Evolutionary conservation across 2,797 vertebrate genomes (phyloP), one percentile per base, ranked within the genome.

Genomic region (Pachyuromys duprasi): DNA sequence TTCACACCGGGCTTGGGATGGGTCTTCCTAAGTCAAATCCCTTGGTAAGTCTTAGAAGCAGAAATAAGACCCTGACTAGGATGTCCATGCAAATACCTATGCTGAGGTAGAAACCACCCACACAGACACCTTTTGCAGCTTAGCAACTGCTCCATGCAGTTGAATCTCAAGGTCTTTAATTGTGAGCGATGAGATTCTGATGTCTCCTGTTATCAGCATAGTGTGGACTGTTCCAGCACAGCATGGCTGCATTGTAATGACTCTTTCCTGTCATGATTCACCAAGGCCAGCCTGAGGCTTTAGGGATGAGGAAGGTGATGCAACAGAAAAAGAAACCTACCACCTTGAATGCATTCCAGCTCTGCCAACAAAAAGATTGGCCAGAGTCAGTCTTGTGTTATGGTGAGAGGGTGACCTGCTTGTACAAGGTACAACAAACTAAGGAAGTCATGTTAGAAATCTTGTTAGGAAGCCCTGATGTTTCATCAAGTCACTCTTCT

Each of bases 241-340:
- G 24, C 53, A 57, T 96, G 94, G 33, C 67, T 69, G n/a, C 93
- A 28, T 81, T 80, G 17, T 74, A 76, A 74, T 62, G 89, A 95
- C 81, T 76, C 36, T 91, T 22, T 36, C 53, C n/a, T 96, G 83
- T 92, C 42, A 39, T 31, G 65, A 79, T 67, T 55, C 80, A 78
- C 70, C 89, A 80, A 91, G 94, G 31, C 75, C 53, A 93, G 33
- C 63, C 13, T 82, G 72, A 95, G 24, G 42, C 26, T 80, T 36
- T 67, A 53, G 75, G 94, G 33, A 42, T 12, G 33, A 39, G 72
- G 12, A 53, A 55, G 1, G 31, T 36, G 22, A 72, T 78, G 7
- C 65, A 78, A 86, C 89, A 92, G 36, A 72, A 86, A 89, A 87
- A 72, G 84, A 24, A 78, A 62, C 89, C 55, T 81, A n/a, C n/a